Base-by-base conservation (phyloP, 2,888 invertebrate genomes). In the Caenorhabditis virilis region DNA sequence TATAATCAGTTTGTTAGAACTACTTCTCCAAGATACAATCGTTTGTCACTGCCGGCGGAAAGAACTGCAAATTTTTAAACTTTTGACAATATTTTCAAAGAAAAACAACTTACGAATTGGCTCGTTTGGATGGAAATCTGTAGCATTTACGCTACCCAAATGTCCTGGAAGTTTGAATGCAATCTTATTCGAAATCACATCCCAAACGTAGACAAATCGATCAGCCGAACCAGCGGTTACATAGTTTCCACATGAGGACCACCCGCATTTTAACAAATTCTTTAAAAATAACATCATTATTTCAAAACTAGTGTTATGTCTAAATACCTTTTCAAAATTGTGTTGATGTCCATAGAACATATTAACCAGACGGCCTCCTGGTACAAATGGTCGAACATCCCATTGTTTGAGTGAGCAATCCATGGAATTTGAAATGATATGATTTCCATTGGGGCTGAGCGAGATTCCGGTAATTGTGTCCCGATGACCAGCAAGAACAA, bases 91-190 rank as follows among this genome's bases (percentile, higher is more conserved):
- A 25, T 7, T 7, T 16, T 25, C 6, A 16, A 60, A 55, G 47
- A 9, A 22, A 49, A 60, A 30, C 41, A 55, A 81, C 86, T 85
- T 84, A 89, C 89, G 84, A 51, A 99, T 90, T 5, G 95, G 92
- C 84, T 99, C 95, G 30, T 88, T 88, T 0, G 91, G 91, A 86
- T 98, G 97, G 85, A 99, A 95, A 84, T 92, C 91, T 1, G 94
- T 90, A 84, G 93, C 94, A 84, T 95, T 97, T 26, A 99, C 94
- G 66, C 94, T 91, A 35, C 98, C 98, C 85, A 93, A 91, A 85
- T 99, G 98, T 0, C 98, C 98, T 0, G 98, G 97, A 74, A 99
- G 87, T 86, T 94, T 95, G 86, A 97, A 99, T 33, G 95, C 85
- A 75, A 97, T 91, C 64, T 93, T 88, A 26, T 95, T 88, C 0